These are phyloP conservation scores for Lagocephalus sceleratus DNA, from an alignment of 2,797 vertebrate species.

Conservation along the genomic window DNA sequence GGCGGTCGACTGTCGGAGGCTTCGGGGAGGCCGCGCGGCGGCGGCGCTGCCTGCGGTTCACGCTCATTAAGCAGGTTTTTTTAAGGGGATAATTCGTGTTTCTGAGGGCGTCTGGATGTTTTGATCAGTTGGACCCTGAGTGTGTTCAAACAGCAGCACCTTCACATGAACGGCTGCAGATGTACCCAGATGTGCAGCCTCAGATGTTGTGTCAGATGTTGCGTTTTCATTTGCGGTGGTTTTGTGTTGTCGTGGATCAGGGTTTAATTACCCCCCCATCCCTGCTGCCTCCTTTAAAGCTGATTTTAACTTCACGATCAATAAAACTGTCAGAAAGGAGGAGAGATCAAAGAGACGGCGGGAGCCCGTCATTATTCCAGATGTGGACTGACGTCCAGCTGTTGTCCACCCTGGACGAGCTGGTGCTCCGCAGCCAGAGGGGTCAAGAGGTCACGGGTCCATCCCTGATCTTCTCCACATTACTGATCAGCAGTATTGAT, in stretches of 20 bases:
- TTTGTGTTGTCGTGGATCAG: no score
- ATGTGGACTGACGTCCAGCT: background rate
- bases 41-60: slow-evolving; percentile 35
- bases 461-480: background rate
- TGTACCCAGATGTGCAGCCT: no score
- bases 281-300: background rate
- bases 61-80: slow-evolving; percentile 32
- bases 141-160: slow-evolving; percentile 1
- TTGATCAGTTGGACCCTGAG: slow-evolving; percentile 25
- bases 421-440: slow-evolving; percentile 10
- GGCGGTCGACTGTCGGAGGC: slow-evolving; percentile 31
- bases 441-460: background rate
- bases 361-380: background rate
- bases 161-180: background rate
- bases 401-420: background rate
- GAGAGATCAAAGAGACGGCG: background rate
- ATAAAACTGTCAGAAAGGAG: background rate
- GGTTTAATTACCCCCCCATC: no score
- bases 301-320: background rate
- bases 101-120: slow-evolving; percentile 18
- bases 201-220: no score
- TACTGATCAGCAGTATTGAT: no score
- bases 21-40: slow-evolving; percentile 26
- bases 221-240: no score
- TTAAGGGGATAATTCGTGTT: slow-evolving; percentile 22